Evolutionary conservation across 2,113 vertebrate genomes (phyloP).

Genomic region (Cyphotilapia sp.): DNA sequence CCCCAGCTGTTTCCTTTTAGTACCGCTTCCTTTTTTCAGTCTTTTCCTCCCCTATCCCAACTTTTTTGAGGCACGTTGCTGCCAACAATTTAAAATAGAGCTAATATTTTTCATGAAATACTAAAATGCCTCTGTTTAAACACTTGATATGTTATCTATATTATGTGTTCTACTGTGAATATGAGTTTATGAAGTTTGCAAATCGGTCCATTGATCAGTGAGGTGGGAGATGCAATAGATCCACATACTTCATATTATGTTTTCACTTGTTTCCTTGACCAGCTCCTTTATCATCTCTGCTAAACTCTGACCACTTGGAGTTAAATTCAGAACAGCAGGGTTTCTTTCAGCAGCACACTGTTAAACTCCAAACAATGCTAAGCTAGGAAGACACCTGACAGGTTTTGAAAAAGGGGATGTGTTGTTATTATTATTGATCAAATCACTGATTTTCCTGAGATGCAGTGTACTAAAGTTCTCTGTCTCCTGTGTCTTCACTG

Average conservation of each 20-base stretch:
- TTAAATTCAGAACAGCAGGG: slow-evolving; percentile 1
- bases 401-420: neutral
- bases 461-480: neutral
- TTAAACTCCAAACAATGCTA: slow-evolving; percentile 16
- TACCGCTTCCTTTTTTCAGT: neutral
- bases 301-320: neutral
- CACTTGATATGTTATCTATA: neutral
- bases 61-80: neutral
- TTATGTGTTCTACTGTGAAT: neutral
- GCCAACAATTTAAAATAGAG: neutral
- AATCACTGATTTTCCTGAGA: neutral
- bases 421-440: neutral
- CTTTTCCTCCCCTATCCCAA: neutral
- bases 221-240: neutral
- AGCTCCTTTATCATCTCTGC: neutral
- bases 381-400: neutral
- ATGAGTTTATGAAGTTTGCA: neutral
- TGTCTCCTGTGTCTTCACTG: neutral
- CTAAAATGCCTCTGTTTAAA: neutral
- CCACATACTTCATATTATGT: neutral
- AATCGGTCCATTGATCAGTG: neutral
- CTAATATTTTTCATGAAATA: neutral
- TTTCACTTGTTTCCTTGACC: neutral
- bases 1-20: neutral
- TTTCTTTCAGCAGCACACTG: slow-evolving; percentile 15